phyloP scores from a whole-genome alignment of 2,888 invertebrate species.

The Eupelmus urozonus region DNA sequence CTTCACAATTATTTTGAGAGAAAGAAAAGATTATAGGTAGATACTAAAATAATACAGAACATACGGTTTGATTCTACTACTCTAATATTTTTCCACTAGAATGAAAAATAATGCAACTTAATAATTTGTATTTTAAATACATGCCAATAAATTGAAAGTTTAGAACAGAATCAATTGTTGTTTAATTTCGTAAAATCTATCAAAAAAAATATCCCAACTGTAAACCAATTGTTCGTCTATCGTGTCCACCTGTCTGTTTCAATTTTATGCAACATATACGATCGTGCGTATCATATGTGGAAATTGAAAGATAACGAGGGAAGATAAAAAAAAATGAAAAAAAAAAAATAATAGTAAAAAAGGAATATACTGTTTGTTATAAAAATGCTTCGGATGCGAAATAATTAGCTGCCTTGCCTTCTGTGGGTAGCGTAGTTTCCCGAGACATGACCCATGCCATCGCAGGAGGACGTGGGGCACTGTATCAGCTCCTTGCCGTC shows the following conservation, averaged over 20 bases:
- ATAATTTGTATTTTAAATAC: background rate
- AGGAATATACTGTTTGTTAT: background rate
- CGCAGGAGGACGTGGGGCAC: conserved; percentile 89
- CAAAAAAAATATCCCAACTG: background rate
- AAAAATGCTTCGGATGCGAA: background rate
- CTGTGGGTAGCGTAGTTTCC: conserved; percentile 94
- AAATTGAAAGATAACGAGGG: background rate
- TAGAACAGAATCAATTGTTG: background rate
- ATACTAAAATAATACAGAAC: no score
- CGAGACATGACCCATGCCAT: conserved; percentile 92
- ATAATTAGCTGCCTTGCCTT: conserved; percentile 83
- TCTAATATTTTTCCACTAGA: background rate
- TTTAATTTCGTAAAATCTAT: background rate
- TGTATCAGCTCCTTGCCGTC: conserved; percentile 87
- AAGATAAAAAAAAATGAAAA: conserved; percentile 5
- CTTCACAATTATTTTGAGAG: no score
- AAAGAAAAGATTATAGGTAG: no score
- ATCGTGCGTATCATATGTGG: background rate
- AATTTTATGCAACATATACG: background rate
- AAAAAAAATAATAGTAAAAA: background rate
- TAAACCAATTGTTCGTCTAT: background rate
- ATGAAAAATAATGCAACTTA: background rate
- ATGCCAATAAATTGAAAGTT: no score
- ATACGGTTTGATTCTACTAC: background rate
- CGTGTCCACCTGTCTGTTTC: background rate